phyloP scores from a whole-genome alignment of 2,888 invertebrate species.

The Melieria picta region DNA sequence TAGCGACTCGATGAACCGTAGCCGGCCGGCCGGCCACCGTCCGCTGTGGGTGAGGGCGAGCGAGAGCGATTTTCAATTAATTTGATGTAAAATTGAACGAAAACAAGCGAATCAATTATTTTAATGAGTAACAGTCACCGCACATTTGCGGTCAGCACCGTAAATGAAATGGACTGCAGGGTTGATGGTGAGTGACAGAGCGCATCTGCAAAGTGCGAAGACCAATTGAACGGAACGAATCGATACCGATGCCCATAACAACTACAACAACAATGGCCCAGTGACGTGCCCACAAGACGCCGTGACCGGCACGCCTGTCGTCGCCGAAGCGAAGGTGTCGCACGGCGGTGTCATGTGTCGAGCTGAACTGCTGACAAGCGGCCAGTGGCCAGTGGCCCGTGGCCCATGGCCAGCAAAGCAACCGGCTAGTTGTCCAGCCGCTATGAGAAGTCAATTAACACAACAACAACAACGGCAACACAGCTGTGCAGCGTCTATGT shows the following conservation, averaged over 20 bases:
- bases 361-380: too few relatives aligned
- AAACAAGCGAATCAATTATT: constrained; percentile 34
- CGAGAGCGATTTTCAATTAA: constrained; percentile 27
- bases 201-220: constrained; percentile 16
- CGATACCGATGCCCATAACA: background rate
- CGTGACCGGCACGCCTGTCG: too few relatives aligned
- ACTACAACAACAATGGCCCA: too few relatives aligned
- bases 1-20: background rate
- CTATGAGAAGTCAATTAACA: too few relatives aligned
- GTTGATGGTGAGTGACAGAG: constrained; percentile 7
- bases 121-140: constrained; percentile 20
- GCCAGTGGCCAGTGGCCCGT: too few relatives aligned
- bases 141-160: background rate
- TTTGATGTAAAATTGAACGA: constrained; percentile 29
- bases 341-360: too few relatives aligned
- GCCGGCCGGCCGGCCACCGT: background rate
- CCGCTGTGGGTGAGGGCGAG: background rate
- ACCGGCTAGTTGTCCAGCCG: too few relatives aligned
- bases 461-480: too few relatives aligned
- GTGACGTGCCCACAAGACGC: too few relatives aligned
- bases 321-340: too few relatives aligned
- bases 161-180: constrained; percentile 22
- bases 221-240: constrained; percentile 27
- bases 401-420: too few relatives aligned
- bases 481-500: too few relatives aligned